A percentile compares a stretch with the other conserved stretches of the same genome.
Evolutionary conservation across 2,888 invertebrate species (phyloP).

Genomic region (Rhagium mordax): DNA sequence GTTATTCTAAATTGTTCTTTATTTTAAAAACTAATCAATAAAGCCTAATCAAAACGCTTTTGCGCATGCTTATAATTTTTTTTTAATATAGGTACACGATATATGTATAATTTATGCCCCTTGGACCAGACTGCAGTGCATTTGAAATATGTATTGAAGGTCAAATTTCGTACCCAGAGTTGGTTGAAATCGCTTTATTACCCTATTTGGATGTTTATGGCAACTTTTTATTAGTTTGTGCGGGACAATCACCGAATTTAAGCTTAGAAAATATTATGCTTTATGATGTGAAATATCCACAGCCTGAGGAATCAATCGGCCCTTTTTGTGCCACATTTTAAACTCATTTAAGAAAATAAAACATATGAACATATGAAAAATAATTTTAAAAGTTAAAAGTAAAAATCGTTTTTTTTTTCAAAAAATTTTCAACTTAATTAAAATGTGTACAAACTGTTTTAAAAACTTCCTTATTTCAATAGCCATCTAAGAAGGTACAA

Average conservation of each 20-base stretch:
- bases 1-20: conserved; percentile 45
- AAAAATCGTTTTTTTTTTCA: too few species aligned
- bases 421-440: too few species aligned
- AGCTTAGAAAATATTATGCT: not conserved
- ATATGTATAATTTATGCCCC: not conserved
- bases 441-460: too few species aligned
- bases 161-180: not conserved
- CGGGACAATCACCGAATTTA: not conserved
- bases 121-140: not conserved
- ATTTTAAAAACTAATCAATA: conserved; percentile 51
- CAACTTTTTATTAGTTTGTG: not conserved
- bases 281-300: not conserved
- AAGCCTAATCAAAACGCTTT: conserved; percentile 42
- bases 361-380: not conserved
- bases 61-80: conserved; percentile 9
- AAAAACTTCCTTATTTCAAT: too few species aligned
- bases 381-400: too few species aligned
- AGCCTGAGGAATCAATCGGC: not conserved
- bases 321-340: not conserved
- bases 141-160: conserved; percentile 1
- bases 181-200: not conserved
- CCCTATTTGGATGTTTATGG: not conserved
- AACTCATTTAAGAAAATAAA: not conserved
- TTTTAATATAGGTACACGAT: not conserved
- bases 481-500: too few species aligned